Evolutionary conservation across 2,113 vertebrate genomes (phyloP).

Genomic region (Fregata magnificens): DNA sequence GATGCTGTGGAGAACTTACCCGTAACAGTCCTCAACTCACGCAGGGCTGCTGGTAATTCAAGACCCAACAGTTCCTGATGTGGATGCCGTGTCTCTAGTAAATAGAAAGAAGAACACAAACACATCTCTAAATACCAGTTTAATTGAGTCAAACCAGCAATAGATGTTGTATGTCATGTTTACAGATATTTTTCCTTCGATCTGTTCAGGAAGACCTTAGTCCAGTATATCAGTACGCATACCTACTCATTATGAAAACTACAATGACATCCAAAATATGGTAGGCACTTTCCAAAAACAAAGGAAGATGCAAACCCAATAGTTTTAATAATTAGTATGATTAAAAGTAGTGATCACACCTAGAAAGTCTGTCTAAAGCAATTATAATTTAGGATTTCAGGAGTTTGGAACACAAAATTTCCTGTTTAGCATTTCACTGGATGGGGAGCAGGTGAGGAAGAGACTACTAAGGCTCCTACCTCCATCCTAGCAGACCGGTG

Average conservation of each 20-base stretch:
- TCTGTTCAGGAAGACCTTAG: neutral
- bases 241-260: neutral
- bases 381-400: neutral
- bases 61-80: neutral
- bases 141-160: neutral
- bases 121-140: neutral
- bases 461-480: neutral
- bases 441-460: neutral
- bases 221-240: neutral
- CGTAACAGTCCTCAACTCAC: neutral
- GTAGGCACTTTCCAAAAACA: neutral
- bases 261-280: neutral
- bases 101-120: neutral
- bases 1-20: neutral
- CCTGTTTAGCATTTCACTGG: neutral
- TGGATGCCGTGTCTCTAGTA: neutral
- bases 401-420: neutral
- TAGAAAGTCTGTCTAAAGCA: neutral
- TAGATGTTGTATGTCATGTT: neutral
- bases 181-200: neutral
- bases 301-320: neutral
- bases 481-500: neutral
- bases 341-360: neutral
- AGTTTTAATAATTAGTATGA: neutral
- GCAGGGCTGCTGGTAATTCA: neutral